These are phyloP conservation scores for Lordiphosa collinella DNA, from an alignment of 1,140 invertebrate genomes.

Conservation along the genomic window DNA sequence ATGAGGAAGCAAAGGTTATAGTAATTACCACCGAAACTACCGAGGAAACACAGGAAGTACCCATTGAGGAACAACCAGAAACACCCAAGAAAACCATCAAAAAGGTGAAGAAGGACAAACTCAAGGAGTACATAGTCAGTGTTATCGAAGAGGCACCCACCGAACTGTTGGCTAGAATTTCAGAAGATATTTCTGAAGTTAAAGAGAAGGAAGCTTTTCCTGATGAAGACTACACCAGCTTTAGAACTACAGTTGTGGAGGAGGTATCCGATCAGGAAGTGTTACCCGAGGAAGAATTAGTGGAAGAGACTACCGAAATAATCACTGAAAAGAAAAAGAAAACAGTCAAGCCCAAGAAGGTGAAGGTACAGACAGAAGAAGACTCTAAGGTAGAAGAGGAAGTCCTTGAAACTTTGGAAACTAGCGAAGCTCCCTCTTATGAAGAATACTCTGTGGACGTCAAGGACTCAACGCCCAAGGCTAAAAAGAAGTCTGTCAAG, in stretches of 20 bases:
- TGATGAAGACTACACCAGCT: conserved; percentile 24
- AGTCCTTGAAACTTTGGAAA: conserved; percentile 32
- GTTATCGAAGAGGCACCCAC: conserved; percentile 57
- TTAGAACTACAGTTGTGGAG: conserved; percentile 56
- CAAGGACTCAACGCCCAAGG: conserved; percentile 24
- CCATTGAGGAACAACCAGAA: conserved; percentile 32
- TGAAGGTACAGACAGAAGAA: conserved; percentile 25
- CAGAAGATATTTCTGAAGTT: conserved; percentile 28
- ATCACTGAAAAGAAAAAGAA: conserved; percentile 69
- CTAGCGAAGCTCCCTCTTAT: not conserved
- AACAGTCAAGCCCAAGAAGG: conserved; percentile 59
- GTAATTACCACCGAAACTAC: conserved; percentile 70
- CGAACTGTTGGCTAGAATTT: conserved; percentile 44
- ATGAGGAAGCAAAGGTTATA: conserved; percentile 59
- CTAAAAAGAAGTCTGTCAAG: conserved; percentile 58
- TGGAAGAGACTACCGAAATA: not conserved
- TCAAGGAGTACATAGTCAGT: conserved; percentile 59
- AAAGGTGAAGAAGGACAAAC: conserved; percentile 63
- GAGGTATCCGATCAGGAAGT: conserved; percentile 20
- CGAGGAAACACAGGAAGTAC: conserved; percentile 26
- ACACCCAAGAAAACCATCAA: conserved; percentile 60
- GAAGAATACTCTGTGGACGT: conserved; percentile 38
- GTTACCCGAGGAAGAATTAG: conserved; percentile 14
- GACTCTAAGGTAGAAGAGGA: not conserved
- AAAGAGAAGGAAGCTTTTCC: not conserved